Conservation (phyloP, 1,140 invertebrate genomes). For the Polypedilum pembai region DNA sequence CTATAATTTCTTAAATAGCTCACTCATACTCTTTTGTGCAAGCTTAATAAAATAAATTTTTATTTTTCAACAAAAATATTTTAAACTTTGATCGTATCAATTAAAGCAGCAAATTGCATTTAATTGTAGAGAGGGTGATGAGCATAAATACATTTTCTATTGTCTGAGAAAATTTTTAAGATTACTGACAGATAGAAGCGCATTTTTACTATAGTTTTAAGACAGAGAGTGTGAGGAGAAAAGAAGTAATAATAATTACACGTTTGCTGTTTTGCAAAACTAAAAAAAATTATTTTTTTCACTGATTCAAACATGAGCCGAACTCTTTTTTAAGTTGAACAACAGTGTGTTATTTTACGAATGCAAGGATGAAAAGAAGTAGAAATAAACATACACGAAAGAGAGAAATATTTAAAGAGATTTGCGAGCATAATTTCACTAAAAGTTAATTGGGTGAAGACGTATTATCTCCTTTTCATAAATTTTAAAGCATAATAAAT, state of each 20-base stretch:
- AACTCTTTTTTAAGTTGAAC: background rate
- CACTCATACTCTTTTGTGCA: background rate
- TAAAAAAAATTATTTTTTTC: background rate
- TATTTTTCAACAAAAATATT: background rate
- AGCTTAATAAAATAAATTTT: background rate
- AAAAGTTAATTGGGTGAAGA: constrained; percentile 25
- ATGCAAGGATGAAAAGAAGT: background rate
- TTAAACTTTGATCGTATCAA: constrained; percentile 23
- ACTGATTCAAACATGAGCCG: background rate
- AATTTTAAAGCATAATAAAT: constrained; percentile 15
- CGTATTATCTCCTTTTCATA: constrained; percentile 25
- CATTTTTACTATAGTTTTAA: background rate
- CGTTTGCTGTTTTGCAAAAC: background rate
- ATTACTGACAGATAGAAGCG: too few relatives aligned
- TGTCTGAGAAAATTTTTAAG: too few relatives aligned
- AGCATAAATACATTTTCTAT: too few relatives aligned
- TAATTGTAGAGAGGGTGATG: background rate
- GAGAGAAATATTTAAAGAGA: constrained; percentile 10
- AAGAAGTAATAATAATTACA: constrained; percentile 14
- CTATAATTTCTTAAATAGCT: background rate
- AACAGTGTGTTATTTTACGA: background rate
- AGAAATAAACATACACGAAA: background rate
- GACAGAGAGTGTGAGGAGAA: background rate
- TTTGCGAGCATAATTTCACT: constrained; percentile 17
- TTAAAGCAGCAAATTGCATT: constrained; percentile 14